Percentiles rank a stretch among this genome's conserved stretches.
phyloP scores from a whole-genome alignment of 2,113 vertebrate species.

The Uropsilus gracilis region DNA sequence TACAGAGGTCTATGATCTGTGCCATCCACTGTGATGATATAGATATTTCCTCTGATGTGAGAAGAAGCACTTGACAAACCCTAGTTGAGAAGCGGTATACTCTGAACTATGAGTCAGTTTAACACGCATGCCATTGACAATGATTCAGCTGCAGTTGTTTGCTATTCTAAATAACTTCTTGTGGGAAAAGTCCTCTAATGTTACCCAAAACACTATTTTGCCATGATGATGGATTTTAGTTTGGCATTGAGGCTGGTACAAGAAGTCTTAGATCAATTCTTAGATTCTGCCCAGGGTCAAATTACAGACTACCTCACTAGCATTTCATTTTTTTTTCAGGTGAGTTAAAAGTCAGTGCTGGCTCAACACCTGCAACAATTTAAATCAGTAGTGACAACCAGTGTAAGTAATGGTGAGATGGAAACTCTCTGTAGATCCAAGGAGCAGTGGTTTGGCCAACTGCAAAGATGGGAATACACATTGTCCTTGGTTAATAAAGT shows the following conservation, averaged over 20 bases:
- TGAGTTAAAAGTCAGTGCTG: background rate
- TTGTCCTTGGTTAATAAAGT: background rate
- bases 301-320: background rate
- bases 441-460: background rate
- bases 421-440: background rate
- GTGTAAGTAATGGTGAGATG: background rate
- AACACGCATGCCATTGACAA: background rate
- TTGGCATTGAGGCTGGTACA: background rate
- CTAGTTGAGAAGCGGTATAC: background rate
- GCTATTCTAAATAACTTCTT: background rate
- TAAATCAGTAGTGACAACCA: background rate
- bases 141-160: background rate
- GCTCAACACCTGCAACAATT: background rate
- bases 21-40: background rate
- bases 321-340: background rate
- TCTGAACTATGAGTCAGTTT: background rate
- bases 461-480: background rate
- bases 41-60: background rate
- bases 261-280: background rate
- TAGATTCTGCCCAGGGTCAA: background rate
- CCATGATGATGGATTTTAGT: background rate
- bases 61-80: background rate
- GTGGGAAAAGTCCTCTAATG: background rate
- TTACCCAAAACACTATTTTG: background rate
- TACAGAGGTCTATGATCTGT: background rate